Evolutionary conservation across 1,140 invertebrate genomes (phyloP), one percentile per base, ranked within the genome.

Genomic region (Onthophagus taurus): DNA sequence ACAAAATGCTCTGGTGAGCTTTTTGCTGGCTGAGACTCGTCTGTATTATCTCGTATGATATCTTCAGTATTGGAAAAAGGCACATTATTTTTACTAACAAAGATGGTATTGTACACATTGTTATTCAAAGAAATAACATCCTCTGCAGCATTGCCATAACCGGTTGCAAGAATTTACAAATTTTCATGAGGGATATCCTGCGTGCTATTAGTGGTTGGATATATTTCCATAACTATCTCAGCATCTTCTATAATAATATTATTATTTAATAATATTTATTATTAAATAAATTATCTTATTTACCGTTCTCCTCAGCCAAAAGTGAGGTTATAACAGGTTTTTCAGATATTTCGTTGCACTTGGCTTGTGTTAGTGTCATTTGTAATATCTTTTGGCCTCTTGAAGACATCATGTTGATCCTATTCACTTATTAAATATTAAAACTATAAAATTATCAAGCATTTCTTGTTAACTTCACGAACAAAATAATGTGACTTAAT

Each of bases 101-200:
- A 35, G 42, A 14, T 35, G 31, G 31, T 44, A 35, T 35, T 35
- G 17, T 20, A 13, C 42, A 43, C 26, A 34, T 33, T 11, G 29
- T 34, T 43, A 43, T 43, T 43, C 30, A 44, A 44, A 24, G 31
- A 35, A 44, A 44, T 44, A 44, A 44, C 42, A 35, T 44, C 23
- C 42, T 18, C 42, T 44, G 42, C 16, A 33, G 42, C 19, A 33
- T 19, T 31, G 30, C 30, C 42, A 43, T 20, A 43, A 21, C 31
- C 29, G 16, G 42, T 43, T 43, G 19, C 30, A 43, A 30, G 29
- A 42, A 43, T 26, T 30, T 42, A 11, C 23, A 42, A 42, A 42
- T 43, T 43, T 43, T 43, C 17, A 12, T 39, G 11, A 30, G 20
- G 17, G 13, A 33, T 33, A 18, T 12, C 30, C 18, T 34, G 24